phyloP scores from a whole-genome alignment of 2,797 vertebrate genomes.

The Threskiornis aethiopicus region DNA sequence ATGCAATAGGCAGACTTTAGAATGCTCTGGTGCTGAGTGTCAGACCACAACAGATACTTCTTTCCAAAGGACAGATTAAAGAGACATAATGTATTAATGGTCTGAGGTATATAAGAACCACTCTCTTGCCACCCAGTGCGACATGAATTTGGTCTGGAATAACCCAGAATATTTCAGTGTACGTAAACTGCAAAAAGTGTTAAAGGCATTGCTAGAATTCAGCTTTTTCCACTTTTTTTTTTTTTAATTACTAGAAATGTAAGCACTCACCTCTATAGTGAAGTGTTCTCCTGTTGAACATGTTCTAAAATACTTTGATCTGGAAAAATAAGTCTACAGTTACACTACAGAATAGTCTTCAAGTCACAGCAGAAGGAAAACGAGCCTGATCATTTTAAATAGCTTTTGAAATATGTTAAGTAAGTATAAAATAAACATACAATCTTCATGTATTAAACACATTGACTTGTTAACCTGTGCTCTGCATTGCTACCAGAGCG shows the following conservation, averaged over 20 bases:
- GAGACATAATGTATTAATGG: not conserved
- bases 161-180: not conserved
- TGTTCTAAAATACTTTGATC: constrained; percentile 95
- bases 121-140: not conserved
- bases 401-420: not conserved
- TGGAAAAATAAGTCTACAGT: constrained; percentile 65
- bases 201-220: not conserved
- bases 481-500: fast-evolving
- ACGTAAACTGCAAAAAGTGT: not conserved
- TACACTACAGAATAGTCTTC: not conserved
- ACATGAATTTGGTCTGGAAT: not conserved
- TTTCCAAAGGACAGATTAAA: not conserved
- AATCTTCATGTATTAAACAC: not conserved
- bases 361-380: not conserved
- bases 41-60: not conserved
- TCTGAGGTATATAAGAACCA: not conserved
- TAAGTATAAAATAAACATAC: not conserved
- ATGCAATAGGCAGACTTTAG: not conserved
- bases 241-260: not conserved
- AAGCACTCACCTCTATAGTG: constrained; percentile 89
- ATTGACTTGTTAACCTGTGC: not conserved
- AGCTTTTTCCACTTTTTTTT: not conserved
- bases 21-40: not conserved
- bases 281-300: constrained; percentile 90
- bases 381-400: fast-evolving